phyloP scores from a whole-genome alignment of 2,797 vertebrate genomes.

The Poecile montanus region DNA sequence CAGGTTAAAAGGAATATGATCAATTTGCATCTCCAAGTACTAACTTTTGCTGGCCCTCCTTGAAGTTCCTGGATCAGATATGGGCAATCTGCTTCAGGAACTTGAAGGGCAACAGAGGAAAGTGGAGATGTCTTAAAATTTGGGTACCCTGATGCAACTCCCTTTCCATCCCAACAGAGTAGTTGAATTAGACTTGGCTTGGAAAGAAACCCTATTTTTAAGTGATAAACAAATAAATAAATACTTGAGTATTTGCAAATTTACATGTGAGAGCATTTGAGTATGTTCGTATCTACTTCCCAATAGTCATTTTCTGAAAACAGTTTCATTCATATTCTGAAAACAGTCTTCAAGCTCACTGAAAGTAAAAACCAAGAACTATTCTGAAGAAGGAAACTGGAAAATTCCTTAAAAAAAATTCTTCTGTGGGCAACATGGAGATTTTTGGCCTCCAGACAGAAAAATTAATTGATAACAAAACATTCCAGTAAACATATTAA shows the following conservation, averaged over 20 bases:
- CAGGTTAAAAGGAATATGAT: conserved; percentile 3
- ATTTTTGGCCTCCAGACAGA: neutral
- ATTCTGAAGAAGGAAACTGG: neutral
- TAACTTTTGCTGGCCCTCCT: neutral
- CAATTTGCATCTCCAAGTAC: neutral
- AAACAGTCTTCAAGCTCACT: neutral
- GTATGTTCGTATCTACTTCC: neutral
- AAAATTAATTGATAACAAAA: neutral
- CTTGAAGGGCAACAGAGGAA: neutral
- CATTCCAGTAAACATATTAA: neutral
- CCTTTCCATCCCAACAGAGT: neutral
- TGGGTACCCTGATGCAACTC: neutral
- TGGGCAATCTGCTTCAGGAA: neutral
- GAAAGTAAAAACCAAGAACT: neutral
- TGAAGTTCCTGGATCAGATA: neutral
- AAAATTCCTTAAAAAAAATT: neutral
- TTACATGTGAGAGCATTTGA: neutral
- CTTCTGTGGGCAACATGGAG: neutral
- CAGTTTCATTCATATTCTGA: neutral
- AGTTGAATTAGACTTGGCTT: neutral
- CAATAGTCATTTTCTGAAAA: neutral
- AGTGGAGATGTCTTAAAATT: neutral
- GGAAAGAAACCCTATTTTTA: neutral
- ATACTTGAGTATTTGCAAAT: neutral
- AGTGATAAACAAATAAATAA: neutral